phyloP scores from a whole-genome alignment of 2,888 invertebrate genomes.

The Rhodophaea formosa region DNA sequence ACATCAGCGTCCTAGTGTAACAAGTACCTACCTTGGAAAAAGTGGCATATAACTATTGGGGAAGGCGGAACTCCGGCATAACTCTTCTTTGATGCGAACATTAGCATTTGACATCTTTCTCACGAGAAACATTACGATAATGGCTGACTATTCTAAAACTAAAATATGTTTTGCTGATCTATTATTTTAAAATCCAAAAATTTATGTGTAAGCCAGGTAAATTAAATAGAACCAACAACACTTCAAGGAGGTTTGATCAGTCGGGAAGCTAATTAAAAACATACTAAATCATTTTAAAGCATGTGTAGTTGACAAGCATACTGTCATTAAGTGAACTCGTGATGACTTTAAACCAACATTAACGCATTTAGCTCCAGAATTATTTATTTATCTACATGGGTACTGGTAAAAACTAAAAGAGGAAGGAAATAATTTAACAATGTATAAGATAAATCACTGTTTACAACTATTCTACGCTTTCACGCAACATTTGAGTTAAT shows the following conservation, averaged over 20 bases:
- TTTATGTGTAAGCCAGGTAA: no score
- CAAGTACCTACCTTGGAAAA: conserved; percentile 3
- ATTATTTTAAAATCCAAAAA: no score
- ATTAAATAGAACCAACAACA: no score
- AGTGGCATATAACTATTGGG: conserved; percentile 24
- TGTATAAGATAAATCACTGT: neutral
- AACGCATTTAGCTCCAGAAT: no score
- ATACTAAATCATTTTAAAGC: no score
- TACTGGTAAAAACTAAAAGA: no score
- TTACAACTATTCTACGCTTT: conserved; percentile 7
- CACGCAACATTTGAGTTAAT: conserved; percentile 17
- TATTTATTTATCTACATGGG: no score
- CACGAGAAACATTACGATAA: conserved; percentile 8
- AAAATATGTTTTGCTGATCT: neutral
- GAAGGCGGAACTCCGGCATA: conserved; percentile 7
- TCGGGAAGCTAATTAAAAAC: no score
- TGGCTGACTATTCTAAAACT: neutral
- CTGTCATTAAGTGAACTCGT: no score
- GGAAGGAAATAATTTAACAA: neutral
- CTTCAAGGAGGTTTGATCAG: no score
- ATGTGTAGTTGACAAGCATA: no score
- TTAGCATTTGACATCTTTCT: conserved; percentile 16
- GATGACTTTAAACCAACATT: no score
- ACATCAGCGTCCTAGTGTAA: neutral
- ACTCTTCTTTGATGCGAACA: conserved; percentile 8